Evolutionary conservation across 2,797 vertebrate genomes (phyloP).

Genomic region (Myotis myotis): DNA sequence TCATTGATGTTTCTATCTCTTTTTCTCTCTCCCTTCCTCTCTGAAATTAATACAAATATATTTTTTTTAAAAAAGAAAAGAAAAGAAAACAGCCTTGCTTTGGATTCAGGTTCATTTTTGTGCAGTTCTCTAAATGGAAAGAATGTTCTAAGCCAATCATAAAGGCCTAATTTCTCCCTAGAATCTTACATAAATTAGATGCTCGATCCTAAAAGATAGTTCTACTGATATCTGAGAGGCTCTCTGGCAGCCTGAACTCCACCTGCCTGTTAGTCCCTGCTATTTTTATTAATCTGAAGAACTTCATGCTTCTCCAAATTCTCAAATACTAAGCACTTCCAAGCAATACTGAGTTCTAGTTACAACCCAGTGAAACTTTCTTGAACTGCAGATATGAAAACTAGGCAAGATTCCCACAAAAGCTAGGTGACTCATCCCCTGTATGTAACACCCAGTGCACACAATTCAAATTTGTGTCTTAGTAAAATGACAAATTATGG

Average conservation of each 20-base stretch:
- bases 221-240: neutral
- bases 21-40: too few species aligned
- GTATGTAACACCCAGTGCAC: neutral
- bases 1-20: too few species aligned
- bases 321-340: neutral
- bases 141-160: neutral
- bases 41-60: too few species aligned
- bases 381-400: neutral
- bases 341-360: neutral
- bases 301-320: neutral
- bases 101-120: neutral
- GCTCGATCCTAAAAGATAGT: neutral
- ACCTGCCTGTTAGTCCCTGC: neutral
- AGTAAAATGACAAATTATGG: conserved; percentile 11
- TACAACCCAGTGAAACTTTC: neutral
- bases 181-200: neutral
- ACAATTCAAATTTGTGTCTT: neutral
- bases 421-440: neutral
- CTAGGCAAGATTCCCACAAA: neutral
- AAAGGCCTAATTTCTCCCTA: neutral
- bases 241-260: neutral
- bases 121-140: neutral
- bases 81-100: neutral
- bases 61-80: too few species aligned
- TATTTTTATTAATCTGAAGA: neutral